Evolutionary conservation across 2,113 vertebrate genomes (phyloP), one percentile per base, ranked within the genome.

Genomic region (Isurus oxyrinchus): DNA sequence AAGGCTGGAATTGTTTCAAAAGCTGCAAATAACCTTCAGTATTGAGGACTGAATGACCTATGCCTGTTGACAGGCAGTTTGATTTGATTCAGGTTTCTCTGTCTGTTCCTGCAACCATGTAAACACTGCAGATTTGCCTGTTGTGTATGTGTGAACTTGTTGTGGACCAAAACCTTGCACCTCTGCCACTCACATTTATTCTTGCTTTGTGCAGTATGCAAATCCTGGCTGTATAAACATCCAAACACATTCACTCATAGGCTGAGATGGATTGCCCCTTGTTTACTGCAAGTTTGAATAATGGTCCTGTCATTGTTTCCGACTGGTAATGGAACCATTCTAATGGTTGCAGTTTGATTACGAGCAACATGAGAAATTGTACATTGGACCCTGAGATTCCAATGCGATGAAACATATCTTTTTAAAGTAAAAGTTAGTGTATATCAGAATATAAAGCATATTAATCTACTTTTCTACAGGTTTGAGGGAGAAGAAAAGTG

Each of bases 151-250:
- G 27, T 10, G 49, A 35, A 27, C 88, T 91, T 91, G 88, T 91
- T 14, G 13, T n/a, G 49, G 88, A 61, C 3, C 31, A 91, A 3
- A 35, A 91, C 55, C 55, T 91, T 57, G 11, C 55, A 91, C 55
- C 87, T 84, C 53, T 49, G 27, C 87, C 87, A 90, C 87, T 90
- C 87, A 90, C 49, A 55, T 90, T 57, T 90, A 91, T 91, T 91
- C 88, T 91, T 91, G 27, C 25, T 35, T 35, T 91, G 55, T 91
- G 55, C 55, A 57, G 87, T 27, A 90, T 90, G 87, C 27, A 91
- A 91, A 91, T 59, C 31, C 11, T 59, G 88, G 4, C 88, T 59
- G 27, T 61, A n/a, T 31, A 91, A 91, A 61, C 88, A 35, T 59
- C 55, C 27, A 14, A 14, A 59, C 55, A 61, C 57, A 19, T 91